These are phyloP conservation scores for Sus scrofa DNA, from an alignment of 2,113 vertebrate genomes.

Conservation along the genomic window DNA sequence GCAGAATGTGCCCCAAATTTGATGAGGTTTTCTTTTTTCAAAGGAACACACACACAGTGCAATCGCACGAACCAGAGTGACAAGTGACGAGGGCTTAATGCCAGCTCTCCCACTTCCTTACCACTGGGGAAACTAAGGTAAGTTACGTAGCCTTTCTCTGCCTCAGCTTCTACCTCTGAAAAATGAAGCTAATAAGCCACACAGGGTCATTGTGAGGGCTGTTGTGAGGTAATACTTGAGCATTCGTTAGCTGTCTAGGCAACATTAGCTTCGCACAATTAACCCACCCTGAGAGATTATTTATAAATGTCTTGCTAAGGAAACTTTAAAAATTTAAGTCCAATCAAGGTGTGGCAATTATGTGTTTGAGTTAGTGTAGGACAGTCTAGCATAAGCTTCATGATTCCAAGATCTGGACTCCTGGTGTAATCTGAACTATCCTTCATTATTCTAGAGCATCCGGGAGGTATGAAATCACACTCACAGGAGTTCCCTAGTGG, in stretches of 20 bases:
- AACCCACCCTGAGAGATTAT: neutral
- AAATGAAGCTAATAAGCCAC: neutral
- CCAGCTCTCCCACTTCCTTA: neutral
- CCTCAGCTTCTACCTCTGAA: conserved; percentile 8
- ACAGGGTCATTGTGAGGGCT: neutral
- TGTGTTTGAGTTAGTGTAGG: neutral
- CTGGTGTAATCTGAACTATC: neutral
- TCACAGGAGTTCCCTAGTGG: too few species aligned
- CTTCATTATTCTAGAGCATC: neutral
- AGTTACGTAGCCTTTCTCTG: neutral
- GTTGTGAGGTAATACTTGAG: neutral
- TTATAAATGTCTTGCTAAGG: neutral
- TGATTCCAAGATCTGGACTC: neutral
- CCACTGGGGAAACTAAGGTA: neutral
- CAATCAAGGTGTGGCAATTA: neutral
- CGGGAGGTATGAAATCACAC: too few species aligned
- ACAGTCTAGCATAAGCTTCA: neutral
- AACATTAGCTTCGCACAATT: neutral
- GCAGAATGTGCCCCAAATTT: neutral
- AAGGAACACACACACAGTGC: neutral
- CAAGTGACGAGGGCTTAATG: neutral
- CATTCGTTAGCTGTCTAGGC: neutral
- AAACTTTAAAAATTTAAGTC: neutral
- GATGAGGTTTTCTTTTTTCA: neutral
- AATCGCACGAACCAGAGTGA: neutral